Evolutionary conservation across 2,113 vertebrate genomes (phyloP).

Genomic region (Alligator mississippiensis): DNA sequence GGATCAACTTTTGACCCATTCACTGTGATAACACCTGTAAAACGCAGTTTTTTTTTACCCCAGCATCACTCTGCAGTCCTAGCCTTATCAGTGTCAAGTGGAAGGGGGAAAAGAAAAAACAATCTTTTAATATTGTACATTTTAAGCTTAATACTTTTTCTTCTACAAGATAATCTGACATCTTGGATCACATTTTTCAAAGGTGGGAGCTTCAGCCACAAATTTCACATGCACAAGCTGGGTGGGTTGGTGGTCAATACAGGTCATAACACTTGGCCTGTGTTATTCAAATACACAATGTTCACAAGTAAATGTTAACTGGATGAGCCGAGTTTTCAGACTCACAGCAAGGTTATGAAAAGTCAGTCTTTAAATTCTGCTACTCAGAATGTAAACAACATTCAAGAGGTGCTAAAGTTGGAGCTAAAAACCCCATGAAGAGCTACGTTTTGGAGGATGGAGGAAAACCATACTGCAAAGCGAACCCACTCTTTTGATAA

Average conservation of each 20-base stretch:
- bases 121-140: neutral
- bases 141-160: neutral
- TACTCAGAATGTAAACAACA: neutral
- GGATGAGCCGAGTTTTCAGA: no score
- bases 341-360: no score
- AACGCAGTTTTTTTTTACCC: neutral
- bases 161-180: neutral
- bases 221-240: rapidly evolving
- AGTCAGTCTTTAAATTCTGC: no score
- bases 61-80: neutral
- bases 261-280: no score
- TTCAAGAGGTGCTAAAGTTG: neutral
- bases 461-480: neutral
- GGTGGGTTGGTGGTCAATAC: no score
- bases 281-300: no score
- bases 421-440: neutral
- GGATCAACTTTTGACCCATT: neutral
- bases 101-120: neutral
- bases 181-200: neutral
- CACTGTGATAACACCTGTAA: neutral
- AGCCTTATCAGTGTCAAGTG: neutral
- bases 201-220: neutral
- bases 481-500: neutral
- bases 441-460: neutral
- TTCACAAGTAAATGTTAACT: no score